Conservation (phyloP, 2,888 invertebrate species). For the Anaspis maculata region DNA sequence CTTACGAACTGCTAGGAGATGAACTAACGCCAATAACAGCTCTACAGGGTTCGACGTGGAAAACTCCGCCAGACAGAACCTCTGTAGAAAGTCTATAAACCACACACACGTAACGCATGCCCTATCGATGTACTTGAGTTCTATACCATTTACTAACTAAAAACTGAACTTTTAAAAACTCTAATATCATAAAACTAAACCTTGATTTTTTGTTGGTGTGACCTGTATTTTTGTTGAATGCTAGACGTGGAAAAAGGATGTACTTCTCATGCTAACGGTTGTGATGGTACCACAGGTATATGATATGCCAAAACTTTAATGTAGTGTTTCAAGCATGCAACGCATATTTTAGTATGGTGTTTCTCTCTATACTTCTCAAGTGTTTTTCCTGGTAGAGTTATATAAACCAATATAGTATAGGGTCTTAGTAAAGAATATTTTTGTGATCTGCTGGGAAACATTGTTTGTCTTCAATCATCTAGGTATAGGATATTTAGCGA, state of each 20-base stretch:
- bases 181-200: no score
- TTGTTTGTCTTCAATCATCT: not conserved
- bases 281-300: conserved; percentile 83
- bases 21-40: no score
- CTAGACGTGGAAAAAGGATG: conserved; percentile 80
- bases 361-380: conserved; percentile 1
- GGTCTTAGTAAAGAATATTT: no score
- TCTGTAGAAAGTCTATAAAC: no score
- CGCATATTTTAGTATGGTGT: not conserved
- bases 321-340: not conserved
- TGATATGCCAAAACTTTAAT: conserved; percentile 15
- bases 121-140: not conserved
- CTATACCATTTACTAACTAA: not conserved
- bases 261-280: conserved; percentile 87
- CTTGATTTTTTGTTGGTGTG: no score
- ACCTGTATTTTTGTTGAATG: conserved; percentile 56
- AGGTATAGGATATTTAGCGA: no score
- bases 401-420: no score
- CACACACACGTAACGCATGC: no score
- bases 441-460: conserved; percentile 37
- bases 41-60: no score
- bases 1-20: no score
- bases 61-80: no score
- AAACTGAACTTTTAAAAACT: not conserved
- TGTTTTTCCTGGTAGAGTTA: conserved; percentile 17